Conservation (phyloP, 2,113 vertebrate genomes). For the Maylandia zebra region DNA sequence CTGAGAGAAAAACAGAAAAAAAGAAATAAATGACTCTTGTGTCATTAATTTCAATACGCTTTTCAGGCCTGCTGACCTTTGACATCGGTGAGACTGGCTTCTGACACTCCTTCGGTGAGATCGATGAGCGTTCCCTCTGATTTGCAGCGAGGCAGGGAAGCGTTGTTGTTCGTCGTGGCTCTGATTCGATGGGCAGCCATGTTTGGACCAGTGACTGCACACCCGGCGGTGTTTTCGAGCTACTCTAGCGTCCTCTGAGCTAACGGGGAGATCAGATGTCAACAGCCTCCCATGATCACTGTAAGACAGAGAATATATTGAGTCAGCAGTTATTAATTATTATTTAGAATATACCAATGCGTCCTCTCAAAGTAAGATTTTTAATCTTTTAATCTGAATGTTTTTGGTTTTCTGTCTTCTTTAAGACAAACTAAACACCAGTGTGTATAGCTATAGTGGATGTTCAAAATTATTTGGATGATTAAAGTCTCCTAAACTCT, state of each 20-base stretch:
- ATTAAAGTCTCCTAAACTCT: background rate
- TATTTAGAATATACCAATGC: background rate
- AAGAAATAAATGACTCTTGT: background rate
- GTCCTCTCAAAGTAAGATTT: background rate
- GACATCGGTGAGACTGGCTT: conserved; percentile 79
- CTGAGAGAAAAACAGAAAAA: background rate
- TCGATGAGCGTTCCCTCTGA: conserved; percentile 94
- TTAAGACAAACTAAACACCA: background rate
- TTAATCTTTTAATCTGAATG: background rate
- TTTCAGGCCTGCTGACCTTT: conserved; percentile 75
- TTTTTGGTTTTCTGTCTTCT: background rate
- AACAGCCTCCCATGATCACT: conserved; percentile 49
- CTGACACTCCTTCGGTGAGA: conserved; percentile 76
- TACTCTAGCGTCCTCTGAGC: background rate
- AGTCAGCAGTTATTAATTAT: background rate
- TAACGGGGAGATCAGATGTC: background rate
- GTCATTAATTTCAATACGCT: background rate
- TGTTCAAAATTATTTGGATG: background rate
- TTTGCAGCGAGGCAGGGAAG: conserved; percentile 84
- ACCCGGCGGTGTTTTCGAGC: background rate
- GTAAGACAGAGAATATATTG: conserved; percentile 11
- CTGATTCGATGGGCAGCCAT: conserved; percentile 97
- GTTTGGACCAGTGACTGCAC: background rate
- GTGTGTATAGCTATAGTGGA: background rate
- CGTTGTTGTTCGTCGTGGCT: conserved; percentile 77